Percentiles rank a stretch among this genome's conserved stretches.
Conservation (phyloP, 2,888 invertebrate genomes). For the Metallyticus violacea region DNA sequence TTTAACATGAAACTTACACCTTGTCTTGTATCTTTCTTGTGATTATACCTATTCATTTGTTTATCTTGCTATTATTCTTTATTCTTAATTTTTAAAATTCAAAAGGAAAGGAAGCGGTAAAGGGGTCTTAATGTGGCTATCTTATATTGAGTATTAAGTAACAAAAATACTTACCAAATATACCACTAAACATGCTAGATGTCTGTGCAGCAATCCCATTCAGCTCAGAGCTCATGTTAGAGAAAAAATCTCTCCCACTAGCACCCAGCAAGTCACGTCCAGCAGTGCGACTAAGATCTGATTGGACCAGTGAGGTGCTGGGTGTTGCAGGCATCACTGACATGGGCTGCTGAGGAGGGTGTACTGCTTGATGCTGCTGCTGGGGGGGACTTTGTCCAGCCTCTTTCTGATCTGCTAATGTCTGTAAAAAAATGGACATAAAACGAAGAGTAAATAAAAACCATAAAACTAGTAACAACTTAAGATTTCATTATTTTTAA, state of each 20-base stretch:
- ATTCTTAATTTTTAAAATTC: no score
- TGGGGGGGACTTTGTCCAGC: slow-evolving; percentile 34
- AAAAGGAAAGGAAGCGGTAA: no score
- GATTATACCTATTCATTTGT: no score
- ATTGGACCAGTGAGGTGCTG: slow-evolving; percentile 59
- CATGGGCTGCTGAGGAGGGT: slow-evolving; percentile 34
- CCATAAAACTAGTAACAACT: not conserved
- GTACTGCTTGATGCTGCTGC: slow-evolving; percentile 20
- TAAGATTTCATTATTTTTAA: no score
- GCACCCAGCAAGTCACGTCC: slow-evolving; percentile 56
- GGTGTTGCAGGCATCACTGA: slow-evolving; percentile 38
- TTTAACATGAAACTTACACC: no score
- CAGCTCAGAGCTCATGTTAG: slow-evolving; percentile 87
- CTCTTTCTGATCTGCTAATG: slow-evolving; percentile 51
- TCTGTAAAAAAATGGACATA: slow-evolving; percentile 39
- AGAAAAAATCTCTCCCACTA: slow-evolving; percentile 70
- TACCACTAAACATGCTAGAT: slow-evolving; percentile 89
- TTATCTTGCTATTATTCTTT: no score
- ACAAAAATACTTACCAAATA: slow-evolving; percentile 77
- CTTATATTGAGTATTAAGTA: no score
- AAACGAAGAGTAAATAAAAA: not conserved
- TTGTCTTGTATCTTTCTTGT: no score
- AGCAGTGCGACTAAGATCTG: slow-evolving; percentile 47
- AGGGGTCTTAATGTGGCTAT: no score
- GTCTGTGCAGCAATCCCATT: slow-evolving; percentile 92